A percentile compares a stretch with the other conserved stretches of the same genome.
Evolutionary conservation across 2,888 invertebrate genomes (phyloP).

Genomic region (Drosophila siamana): DNA sequence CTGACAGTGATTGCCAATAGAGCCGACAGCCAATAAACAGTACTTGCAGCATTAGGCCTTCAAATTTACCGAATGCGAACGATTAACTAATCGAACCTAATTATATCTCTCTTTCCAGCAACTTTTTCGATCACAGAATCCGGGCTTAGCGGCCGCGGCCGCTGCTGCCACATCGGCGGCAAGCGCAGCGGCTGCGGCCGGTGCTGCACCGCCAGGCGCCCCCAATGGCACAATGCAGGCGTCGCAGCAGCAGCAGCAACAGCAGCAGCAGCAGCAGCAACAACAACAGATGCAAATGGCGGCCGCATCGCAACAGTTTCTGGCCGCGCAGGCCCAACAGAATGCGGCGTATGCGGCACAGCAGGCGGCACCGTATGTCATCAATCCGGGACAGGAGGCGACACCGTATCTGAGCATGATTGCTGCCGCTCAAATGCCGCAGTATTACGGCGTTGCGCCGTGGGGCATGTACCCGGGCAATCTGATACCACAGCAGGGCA

Average conservation of each 20-base stretch:
- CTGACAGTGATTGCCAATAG: neutral
- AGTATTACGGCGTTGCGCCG: conserved; percentile 95
- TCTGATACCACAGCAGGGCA: conserved; percentile 89
- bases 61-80: neutral
- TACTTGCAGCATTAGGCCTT: conserved; percentile 17
- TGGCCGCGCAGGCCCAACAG: conserved; percentile 92
- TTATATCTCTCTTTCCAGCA: conserved; percentile 87
- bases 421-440: conserved; percentile 92
- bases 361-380: conserved; percentile 92
- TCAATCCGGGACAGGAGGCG: conserved; percentile 91
- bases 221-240: conserved; percentile 90
- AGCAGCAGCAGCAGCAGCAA: conserved; percentile 83
- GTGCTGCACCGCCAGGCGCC: conserved; percentile 86
- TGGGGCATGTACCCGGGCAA: conserved; percentile 97
- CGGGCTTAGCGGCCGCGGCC: conserved; percentile 87
- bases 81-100: conserved; percentile 20
- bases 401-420: conserved; percentile 94
- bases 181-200: conserved; percentile 83
- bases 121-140: conserved; percentile 94
- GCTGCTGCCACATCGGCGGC: conserved; percentile 86
- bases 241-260: conserved; percentile 65
- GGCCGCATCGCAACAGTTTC: conserved; percentile 89
- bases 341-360: conserved; percentile 87
- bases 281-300: conserved; percentile 91
- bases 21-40: conserved; percentile 4